These are phyloP conservation scores for Sarcophaga carnaria DNA, from an alignment of 2,888 invertebrate genomes.

Conservation along the genomic window DNA sequence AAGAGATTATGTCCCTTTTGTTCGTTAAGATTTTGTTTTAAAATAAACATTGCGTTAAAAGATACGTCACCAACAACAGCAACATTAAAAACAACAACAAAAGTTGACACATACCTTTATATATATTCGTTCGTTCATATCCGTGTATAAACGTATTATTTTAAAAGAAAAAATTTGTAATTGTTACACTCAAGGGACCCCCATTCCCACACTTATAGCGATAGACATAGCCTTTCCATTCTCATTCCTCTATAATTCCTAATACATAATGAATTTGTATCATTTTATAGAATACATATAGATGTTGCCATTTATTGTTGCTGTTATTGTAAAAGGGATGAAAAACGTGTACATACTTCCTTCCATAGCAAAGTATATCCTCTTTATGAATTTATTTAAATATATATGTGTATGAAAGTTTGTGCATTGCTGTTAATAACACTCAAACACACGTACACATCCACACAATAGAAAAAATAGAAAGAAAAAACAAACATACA, in stretches of 20 bases:
- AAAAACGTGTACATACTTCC: slow-evolving; percentile 16
- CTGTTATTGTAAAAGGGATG: slow-evolving; percentile 39
- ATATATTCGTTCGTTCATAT: slow-evolving; percentile 40
- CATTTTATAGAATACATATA: slow-evolving; percentile 29
- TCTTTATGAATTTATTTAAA: neutral
- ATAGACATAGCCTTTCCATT: neutral
- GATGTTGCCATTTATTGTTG: neutral
- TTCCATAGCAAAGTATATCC: neutral
- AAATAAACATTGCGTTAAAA: slow-evolving; percentile 63
- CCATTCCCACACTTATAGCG: neutral
- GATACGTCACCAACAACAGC: slow-evolving; percentile 17
- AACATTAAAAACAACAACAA: slow-evolving; percentile 37
- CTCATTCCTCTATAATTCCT: slow-evolving; percentile 4
- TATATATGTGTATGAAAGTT: neutral
- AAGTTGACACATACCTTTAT: slow-evolving; percentile 50
- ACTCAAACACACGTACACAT: neutral
- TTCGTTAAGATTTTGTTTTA: slow-evolving; percentile 60
- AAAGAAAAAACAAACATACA: slow-evolving; percentile 11
- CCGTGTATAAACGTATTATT: slow-evolving; percentile 42
- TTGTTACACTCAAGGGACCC: slow-evolving; percentile 63
- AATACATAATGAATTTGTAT: slow-evolving; percentile 52
- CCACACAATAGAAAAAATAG: neutral
- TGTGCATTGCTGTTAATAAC: neutral
- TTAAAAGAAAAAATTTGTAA: slow-evolving; percentile 54
- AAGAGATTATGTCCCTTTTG: slow-evolving; percentile 59